Evolutionary conservation across 64 coral and sea anemone species (phyloP), one percentile per base, ranked within the genome.

Genomic region (Porites lutea): DNA sequence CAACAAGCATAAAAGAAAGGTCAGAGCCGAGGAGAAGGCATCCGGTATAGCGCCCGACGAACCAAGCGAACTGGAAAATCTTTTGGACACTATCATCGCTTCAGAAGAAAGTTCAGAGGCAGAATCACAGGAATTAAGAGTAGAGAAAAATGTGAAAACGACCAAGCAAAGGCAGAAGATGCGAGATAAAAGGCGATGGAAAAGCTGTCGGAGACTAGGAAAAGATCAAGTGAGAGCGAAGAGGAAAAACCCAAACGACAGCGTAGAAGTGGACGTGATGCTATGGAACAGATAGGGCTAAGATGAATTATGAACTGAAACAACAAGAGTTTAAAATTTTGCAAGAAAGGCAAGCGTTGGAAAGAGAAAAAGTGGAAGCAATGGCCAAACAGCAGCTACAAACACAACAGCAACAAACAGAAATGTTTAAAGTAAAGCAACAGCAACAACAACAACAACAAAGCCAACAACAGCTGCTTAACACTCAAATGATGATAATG

Each of bases 21-120:
- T 88, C 10, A 53, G 71, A 88, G 86, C 68, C 48, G 53, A 88
- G 52, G 86, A 75, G 55, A 88, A 74, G 54, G 86, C 86, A 58
- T 13, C 86, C n/a, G 86, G 86, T 60, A 88, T 88, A 57, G 54
- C 86, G 2, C 86, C 71, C 68, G 86, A 88, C 53, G 69, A 75
- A 70, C 66, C 68, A 22, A 55, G 65, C 49, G 84, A 86, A 86
- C 59, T 83, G 52, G 80, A 83, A 8, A 43, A 65, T 43, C 21
- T 65, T 58, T 62, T 83, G 16, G 82, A 86, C n/a, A 64, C 58
- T 15, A 86, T 86, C 5, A 86, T 86, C 10, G 82, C 82, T 86
- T 66, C 69, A 65, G 61, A 86, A 86, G 82, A 86, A 66, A 86
- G 82, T 66, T 3, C 82, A 69, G 66, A 69, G 13, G 82, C 59